phyloP scores from a whole-genome alignment of 2,888 invertebrate genomes.

The Polydrusus tereticollis region DNA sequence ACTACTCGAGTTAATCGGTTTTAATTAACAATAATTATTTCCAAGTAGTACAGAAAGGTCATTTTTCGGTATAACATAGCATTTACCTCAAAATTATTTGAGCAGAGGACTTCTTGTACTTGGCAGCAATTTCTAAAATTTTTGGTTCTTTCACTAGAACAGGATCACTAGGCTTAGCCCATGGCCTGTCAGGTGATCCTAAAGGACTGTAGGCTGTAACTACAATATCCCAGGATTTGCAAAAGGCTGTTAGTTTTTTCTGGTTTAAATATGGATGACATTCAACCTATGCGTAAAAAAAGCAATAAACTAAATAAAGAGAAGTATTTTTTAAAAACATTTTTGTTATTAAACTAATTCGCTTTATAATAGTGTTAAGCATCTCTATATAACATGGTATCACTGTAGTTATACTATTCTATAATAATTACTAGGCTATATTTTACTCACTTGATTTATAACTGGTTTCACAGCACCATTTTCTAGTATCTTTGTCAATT shows the following conservation, averaged over 20 bases:
- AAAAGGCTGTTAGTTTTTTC: constrained; percentile 75
- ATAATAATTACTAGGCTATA: no score
- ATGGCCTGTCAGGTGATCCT: constrained; percentile 81
- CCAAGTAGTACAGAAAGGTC: no score
- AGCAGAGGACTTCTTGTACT: constrained; percentile 76
- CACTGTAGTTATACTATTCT: no score
- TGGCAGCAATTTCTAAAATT: constrained; percentile 74
- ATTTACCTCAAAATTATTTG: constrained; percentile 69
- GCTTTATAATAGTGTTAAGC: no score
- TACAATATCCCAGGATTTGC: constrained; percentile 73
- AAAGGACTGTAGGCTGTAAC: constrained; percentile 86
- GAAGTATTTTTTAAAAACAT: no score
- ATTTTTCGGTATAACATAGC: neutral
- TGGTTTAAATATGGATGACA: constrained; percentile 77
- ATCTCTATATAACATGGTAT: no score
- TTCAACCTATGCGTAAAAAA: constrained; percentile 72
- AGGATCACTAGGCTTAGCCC: constrained; percentile 77
- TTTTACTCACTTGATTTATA: constrained; percentile 43
- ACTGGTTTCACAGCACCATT: constrained; percentile 72
- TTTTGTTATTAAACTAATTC: no score
- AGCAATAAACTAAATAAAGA: no score
- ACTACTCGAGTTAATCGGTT: no score
- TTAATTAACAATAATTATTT: no score
- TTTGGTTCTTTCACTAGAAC: constrained; percentile 73
- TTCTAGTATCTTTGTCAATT: constrained; percentile 74